Conservation (phyloP, 2,888 invertebrate species). For the Acanthosepion esculentum region DNA sequence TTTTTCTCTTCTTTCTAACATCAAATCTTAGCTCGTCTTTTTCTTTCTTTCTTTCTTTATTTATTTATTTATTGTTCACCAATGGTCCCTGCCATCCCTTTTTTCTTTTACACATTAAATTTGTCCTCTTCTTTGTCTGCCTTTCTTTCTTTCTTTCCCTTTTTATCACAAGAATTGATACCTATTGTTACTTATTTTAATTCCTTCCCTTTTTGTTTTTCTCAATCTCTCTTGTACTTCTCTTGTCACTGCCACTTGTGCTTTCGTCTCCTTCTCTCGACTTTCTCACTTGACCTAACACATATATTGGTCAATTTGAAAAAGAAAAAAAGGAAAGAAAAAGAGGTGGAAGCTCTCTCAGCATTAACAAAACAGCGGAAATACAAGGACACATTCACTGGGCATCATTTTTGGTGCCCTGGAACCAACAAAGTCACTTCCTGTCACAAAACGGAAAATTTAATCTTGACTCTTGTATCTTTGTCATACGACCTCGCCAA, state of each 20-base stretch:
- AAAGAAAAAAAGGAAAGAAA: background rate
- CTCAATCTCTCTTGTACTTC: background rate
- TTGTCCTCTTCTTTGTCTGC: too few species aligned
- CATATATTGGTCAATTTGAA: background rate
- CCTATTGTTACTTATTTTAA: too few species aligned
- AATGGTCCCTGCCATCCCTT: background rate
- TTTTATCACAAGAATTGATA: too few species aligned
- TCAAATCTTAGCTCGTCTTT: background rate
- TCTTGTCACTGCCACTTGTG: too few species aligned
- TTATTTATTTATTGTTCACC: background rate
- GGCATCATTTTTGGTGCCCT: background rate
- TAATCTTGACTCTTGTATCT: background rate
- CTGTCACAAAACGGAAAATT: background rate
- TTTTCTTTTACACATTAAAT: background rate
- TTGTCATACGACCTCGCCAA: background rate
- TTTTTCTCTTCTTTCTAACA: background rate
- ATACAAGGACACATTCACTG: background rate
- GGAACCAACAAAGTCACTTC: background rate
- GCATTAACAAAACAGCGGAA: background rate
- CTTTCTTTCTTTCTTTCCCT: too few species aligned
- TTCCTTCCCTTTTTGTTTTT: too few species aligned
- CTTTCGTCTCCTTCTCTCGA: too few species aligned
- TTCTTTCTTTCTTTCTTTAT: background rate
- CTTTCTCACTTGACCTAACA: background rate
- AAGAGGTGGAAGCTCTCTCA: background rate